Evolutionary conservation across 2,888 invertebrate genomes (phyloP).

Genomic region (Drosophila limbata): DNA sequence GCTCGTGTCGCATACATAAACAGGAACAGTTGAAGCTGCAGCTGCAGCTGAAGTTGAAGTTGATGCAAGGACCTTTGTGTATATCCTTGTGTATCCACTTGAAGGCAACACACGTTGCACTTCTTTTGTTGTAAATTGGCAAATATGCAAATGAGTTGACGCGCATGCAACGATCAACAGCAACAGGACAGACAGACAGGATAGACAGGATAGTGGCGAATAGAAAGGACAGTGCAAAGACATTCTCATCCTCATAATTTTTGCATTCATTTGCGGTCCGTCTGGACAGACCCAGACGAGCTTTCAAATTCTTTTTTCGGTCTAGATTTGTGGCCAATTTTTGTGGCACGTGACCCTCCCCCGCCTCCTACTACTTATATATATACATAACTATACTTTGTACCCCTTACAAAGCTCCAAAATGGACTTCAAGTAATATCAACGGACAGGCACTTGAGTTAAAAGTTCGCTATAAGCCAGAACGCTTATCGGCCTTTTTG

Average conservation of each 20-base stretch:
- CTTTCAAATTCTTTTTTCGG: slow-evolving; percentile 31
- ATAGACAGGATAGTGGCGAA: slow-evolving; percentile 2
- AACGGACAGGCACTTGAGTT: slow-evolving; percentile 53
- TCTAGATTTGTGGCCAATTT: slow-evolving; percentile 68
- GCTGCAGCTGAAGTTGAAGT: not conserved
- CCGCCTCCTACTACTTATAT: not conserved
- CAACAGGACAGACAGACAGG: slow-evolving; percentile 6
- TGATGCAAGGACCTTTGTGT: slow-evolving; percentile 3
- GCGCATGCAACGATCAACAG: slow-evolving; percentile 51
- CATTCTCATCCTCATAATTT: slow-evolving; percentile 41
- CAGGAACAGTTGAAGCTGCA: slow-evolving; percentile 36
- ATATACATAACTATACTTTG: too few species aligned
- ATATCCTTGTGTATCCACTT: slow-evolving; percentile 24
- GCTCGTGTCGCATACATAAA: slow-evolving; percentile 71
- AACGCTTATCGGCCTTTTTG: slow-evolving; percentile 44
- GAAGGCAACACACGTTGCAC: slow-evolving; percentile 65
- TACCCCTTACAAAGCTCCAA: not conserved
- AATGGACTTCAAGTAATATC: slow-evolving; percentile 39
- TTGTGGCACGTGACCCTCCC: slow-evolving; percentile 56
- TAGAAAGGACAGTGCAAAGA: slow-evolving; percentile 17
- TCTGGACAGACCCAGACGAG: slow-evolving; percentile 39
- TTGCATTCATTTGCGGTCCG: slow-evolving; percentile 57
- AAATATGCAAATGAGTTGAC: slow-evolving; percentile 82
- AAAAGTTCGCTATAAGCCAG: slow-evolving; percentile 42
- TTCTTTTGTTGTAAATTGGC: slow-evolving; percentile 78